Evolutionary conservation across 2,797 vertebrate genomes (phyloP).

Genomic region (Moxostoma hubbsi): DNA sequence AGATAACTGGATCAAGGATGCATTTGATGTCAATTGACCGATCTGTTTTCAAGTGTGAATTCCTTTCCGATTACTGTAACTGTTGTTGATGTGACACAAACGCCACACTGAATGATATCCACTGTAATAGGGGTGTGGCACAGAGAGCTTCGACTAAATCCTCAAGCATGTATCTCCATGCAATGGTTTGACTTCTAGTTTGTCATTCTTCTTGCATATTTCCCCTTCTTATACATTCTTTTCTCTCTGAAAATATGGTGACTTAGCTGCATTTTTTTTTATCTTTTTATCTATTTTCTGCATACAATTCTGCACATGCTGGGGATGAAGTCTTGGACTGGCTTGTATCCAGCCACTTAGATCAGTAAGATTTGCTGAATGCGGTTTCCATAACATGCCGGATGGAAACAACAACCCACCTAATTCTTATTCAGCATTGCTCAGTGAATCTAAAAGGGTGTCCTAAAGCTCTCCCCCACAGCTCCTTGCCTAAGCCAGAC

Average conservation of each 20-base stretch:
- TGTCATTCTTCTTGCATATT: background rate
- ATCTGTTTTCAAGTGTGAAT: background rate
- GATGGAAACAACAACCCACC: constrained; percentile 36
- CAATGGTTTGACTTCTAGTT: background rate
- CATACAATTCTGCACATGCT: background rate
- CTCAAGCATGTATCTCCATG: background rate
- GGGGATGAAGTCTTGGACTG: background rate
- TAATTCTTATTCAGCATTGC: constrained; percentile 44
- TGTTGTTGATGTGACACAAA: background rate
- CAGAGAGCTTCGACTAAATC: background rate
- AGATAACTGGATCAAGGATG: no score
- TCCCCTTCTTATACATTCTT: background rate
- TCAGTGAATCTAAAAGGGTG: constrained; percentile 10
- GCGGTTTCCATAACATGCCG: constrained; percentile 48
- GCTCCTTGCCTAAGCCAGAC: constrained; percentile 47
- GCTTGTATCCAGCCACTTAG: constrained; percentile 17
- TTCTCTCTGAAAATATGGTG: background rate
- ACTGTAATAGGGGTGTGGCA: constrained; percentile 35
- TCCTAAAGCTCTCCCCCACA: constrained; percentile 60
- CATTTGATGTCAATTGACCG: background rate
- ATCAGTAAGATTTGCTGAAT: constrained; percentile 17
- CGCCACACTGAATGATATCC: background rate
- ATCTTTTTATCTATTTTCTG: background rate
- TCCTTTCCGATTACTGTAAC: background rate
- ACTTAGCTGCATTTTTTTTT: background rate